A percentile compares a stretch with the other conserved stretches of the same genome.
These are phyloP conservation scores for Drosophila azteca DNA, from an alignment of 1,140 invertebrate species.

Conservation along the genomic window DNA sequence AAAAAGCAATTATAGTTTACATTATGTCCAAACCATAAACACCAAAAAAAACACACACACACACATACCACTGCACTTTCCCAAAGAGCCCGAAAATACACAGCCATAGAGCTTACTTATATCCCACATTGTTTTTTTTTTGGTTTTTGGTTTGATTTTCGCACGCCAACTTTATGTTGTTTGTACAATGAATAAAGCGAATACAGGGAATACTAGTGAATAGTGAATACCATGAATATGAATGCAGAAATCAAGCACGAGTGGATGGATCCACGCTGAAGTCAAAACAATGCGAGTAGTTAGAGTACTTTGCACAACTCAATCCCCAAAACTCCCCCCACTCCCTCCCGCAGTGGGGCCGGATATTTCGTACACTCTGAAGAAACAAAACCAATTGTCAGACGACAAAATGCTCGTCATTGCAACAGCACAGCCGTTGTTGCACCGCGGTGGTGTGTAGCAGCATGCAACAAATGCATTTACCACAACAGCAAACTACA, in stretches of 20 bases:
- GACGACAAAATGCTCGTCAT: slow-evolving; percentile 65
- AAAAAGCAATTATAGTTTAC: slow-evolving; percentile 42
- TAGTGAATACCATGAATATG: slow-evolving; percentile 32
- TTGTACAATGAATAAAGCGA: slow-evolving; percentile 5
- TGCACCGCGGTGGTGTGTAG: too few species aligned
- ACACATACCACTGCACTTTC: slow-evolving; percentile 24
- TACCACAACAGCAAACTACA: slow-evolving; percentile 1
- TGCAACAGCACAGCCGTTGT: slow-evolving; percentile 28
- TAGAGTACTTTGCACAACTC: slow-evolving; percentile 44
- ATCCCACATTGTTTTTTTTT: slow-evolving; percentile 24
- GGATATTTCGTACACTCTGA: slow-evolving; percentile 43
- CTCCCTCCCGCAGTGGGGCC: neutral
- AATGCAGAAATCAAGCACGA: slow-evolving; percentile 36
- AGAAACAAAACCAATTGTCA: slow-evolving; percentile 27
- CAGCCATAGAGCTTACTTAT: slow-evolving; percentile 10
- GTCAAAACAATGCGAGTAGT: slow-evolving; percentile 48
- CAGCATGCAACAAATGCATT: slow-evolving; percentile 61
- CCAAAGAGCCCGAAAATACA: slow-evolving; percentile 25
- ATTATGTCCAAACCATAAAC: slow-evolving; percentile 45
- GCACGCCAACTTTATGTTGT: slow-evolving; percentile 53
- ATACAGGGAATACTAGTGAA: neutral
- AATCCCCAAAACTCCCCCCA: neutral
- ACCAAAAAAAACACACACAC: slow-evolving; percentile 8
- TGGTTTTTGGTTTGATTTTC: slow-evolving; percentile 17
- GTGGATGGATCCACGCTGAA: slow-evolving; percentile 31